These are phyloP conservation scores for Oncorhynchus keta DNA, from an alignment of 2,113 vertebrate species.

Conservation along the genomic window DNA sequence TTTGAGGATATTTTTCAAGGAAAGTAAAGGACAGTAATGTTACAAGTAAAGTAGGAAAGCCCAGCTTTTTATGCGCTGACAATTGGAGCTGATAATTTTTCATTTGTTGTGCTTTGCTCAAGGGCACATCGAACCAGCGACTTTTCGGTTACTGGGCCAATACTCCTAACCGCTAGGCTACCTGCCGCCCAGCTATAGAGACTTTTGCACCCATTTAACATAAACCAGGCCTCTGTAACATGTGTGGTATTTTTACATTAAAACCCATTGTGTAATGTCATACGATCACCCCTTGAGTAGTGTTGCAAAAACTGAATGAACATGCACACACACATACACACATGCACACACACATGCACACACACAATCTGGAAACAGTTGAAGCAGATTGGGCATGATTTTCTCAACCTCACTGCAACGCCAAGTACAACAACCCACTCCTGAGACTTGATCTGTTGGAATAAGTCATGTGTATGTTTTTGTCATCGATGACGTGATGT, in stretches of 20 bases:
- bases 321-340: slow-evolving; percentile 12
- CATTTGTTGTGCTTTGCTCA: too few relatives aligned
- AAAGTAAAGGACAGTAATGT: too few relatives aligned
- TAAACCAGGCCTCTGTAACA: slow-evolving; percentile 47
- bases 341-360: slow-evolving; percentile 7
- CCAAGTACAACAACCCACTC: too few relatives aligned
- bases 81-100: too few relatives aligned
- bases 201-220: slow-evolving; percentile 51
- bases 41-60: too few relatives aligned
- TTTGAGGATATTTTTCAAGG: too few relatives aligned
- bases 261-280: slow-evolving; percentile 50
- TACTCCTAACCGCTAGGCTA: too few relatives aligned
- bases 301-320: slow-evolving; percentile 45
- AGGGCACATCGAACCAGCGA: too few relatives aligned
- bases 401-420: background rate
- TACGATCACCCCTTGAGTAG: slow-evolving; percentile 19
- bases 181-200: background rate
- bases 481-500: slow-evolving; percentile 34
- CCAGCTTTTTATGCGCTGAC: too few relatives aligned
- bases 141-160: too few relatives aligned
- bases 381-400: slow-evolving; percentile 19
- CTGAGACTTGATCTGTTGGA: slow-evolving; percentile 30
- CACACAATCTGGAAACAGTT: slow-evolving; percentile 60
- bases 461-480: slow-evolving; percentile 58
- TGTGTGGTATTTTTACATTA: slow-evolving; percentile 51